Evolutionary conservation across 2,113 vertebrate species (phyloP), one percentile per base, ranked within the genome.

Genomic region (Nerophis ophidion): DNA sequence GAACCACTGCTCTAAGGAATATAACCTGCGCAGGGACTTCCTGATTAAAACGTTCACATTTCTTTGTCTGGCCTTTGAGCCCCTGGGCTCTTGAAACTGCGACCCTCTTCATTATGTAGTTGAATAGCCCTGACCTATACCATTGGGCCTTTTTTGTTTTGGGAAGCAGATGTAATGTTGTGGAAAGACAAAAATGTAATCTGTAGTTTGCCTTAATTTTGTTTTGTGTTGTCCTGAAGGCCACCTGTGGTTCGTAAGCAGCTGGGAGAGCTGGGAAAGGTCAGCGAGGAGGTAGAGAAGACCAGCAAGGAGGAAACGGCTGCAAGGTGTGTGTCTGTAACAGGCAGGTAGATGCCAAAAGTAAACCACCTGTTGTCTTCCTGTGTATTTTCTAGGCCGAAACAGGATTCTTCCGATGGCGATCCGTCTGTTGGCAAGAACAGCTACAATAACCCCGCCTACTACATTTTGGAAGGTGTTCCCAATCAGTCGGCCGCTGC

Each of bases 391-490:
- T 7, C 0, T 76, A 98, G 95, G 75, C 72, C 82, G n/a, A 96
- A 93, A 77, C 88, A 62, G 48, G 94, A 97, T 1, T 12, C 81
- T 17, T 44, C 82, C 2, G 95, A 97, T 1, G 74, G 73, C 0
- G 91, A 92, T 10, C 84, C 84, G 0, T 81, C 85, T 5, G 75
- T 84, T 0, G 74, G 86, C 78, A 97, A 96, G 82, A 97, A 95
- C 90, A 97, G 96, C 87, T 98, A 95, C 90, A 98, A 98, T 72
- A 98, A 98, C 73, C 96, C 96, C 0, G 95, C 95, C 9, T 98
- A 98, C 88, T 98, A 98, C 38, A 95, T 97, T 63, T 88, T 98
- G 51, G 96, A 98, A 73, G 96, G 95, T 0, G 96, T 98, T 60
- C 94, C 96, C 0, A 95, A 97, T 77, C 95, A 94, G 62, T 91